These are phyloP conservation scores for Anarrhichthys ocellatus DNA, from an alignment of 2,113 vertebrate species.

Conservation along the genomic window DNA sequence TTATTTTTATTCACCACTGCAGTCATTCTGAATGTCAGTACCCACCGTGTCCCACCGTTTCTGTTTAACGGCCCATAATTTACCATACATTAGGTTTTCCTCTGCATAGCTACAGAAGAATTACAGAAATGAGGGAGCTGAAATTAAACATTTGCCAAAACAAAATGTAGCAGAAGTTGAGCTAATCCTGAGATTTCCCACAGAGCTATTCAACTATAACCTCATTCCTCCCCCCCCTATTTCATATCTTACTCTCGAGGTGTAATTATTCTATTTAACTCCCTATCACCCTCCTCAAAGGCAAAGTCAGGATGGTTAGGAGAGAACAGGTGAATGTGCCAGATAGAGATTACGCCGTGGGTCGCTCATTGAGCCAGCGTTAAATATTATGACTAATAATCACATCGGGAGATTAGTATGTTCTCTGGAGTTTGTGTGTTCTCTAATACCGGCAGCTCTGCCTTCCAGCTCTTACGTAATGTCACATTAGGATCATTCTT, in stretches of 20 bases:
- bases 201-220: conserved; percentile 36
- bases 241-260: conserved; percentile 48
- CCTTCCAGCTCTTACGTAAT: conserved; percentile 71
- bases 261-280: conserved; percentile 60
- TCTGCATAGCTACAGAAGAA: conserved; percentile 37
- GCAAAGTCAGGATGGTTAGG: conserved; percentile 45
- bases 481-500: conserved; percentile 78
- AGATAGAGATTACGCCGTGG: conserved; percentile 65
- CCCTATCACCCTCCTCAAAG: conserved; percentile 51
- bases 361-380: conserved; percentile 72
- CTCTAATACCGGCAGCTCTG: conserved; percentile 68
- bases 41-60: conserved; percentile 39
- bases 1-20: not conserved
- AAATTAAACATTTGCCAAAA: conserved; percentile 49
- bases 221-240: not conserved
- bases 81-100: conserved; percentile 47
- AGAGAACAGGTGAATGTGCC: conserved; percentile 69
- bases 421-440: conserved; percentile 68
- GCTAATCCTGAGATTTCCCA: conserved; percentile 57
- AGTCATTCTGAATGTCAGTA: conserved; percentile 29
- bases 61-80: conserved; percentile 58
- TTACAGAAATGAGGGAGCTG: conserved; percentile 33
- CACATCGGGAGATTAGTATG: conserved; percentile 74
- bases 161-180: conserved; percentile 40
- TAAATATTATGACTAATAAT: conserved; percentile 83